Conservation (phyloP, 2,888 invertebrate genomes). For the Habroteleia sp. region DNA sequence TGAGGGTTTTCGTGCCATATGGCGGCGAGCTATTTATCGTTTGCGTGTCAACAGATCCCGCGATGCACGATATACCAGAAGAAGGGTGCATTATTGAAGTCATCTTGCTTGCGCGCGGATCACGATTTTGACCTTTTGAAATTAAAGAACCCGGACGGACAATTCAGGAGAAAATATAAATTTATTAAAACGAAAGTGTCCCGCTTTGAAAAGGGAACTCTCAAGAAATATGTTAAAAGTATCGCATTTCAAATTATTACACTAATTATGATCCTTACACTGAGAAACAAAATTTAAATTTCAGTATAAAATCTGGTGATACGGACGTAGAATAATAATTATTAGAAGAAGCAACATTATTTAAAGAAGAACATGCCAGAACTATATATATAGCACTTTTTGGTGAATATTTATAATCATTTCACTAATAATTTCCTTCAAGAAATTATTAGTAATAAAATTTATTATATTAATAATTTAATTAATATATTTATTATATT, state of each 20-base stretch:
- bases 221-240: background rate
- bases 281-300: too few relatives aligned
- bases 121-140: slow-evolving; percentile 53
- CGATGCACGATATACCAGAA: slow-evolving; percentile 45
- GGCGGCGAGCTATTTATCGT: slow-evolving; percentile 66
- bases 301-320: too few relatives aligned
- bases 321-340: too few relatives aligned
- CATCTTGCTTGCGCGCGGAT: slow-evolving; percentile 49
- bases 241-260: background rate
- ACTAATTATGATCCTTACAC: too few relatives aligned
- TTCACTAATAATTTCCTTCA: too few relatives aligned
- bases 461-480: too few relatives aligned
- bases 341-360: too few relatives aligned
- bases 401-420: too few relatives aligned
- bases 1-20: slow-evolving; percentile 65
- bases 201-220: background rate
- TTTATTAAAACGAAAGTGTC: slow-evolving; percentile 1
- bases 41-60: slow-evolving; percentile 66
- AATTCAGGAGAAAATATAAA: slow-evolving; percentile 10
- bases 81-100: slow-evolving; percentile 49
- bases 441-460: too few relatives aligned
- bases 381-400: too few relatives aligned
- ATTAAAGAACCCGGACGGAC: slow-evolving; percentile 23
- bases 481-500: too few relatives aligned
- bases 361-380: too few relatives aligned